Evolutionary conservation across 2,888 invertebrate species (phyloP).

Genomic region (Leucophora obtusa): DNA sequence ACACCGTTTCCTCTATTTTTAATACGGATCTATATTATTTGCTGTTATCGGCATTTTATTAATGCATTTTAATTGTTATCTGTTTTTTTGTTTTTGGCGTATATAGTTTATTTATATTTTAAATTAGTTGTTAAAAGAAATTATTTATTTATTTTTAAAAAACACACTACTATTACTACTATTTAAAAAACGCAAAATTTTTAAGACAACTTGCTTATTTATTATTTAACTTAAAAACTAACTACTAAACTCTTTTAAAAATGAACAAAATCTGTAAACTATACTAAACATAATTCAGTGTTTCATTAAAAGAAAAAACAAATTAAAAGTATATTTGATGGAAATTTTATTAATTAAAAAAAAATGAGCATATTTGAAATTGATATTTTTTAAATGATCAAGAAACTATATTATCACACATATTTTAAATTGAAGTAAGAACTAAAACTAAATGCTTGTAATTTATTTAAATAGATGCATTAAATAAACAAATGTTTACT

Average conservation of each 20-base stretch:
- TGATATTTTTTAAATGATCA: not conserved
- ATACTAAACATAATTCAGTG: conserved; percentile 8
- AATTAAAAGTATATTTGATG: conserved; percentile 6
- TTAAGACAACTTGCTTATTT: conserved; percentile 25
- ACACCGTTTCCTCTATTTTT: too few species aligned
- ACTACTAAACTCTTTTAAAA: not conserved
- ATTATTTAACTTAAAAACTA: not conserved
- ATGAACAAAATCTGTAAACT: conserved; percentile 5
- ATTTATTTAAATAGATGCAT: conserved; percentile 41
- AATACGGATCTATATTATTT: not conserved
- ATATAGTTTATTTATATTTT: conserved; percentile 29
- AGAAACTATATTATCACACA: not conserved
- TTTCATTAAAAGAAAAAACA: conserved; percentile 7
- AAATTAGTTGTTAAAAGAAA: conserved; percentile 19
- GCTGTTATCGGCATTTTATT: not conserved
- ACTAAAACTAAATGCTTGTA: conserved; percentile 42
- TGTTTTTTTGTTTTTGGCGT: not conserved
- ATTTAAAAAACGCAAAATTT: conserved; percentile 1
- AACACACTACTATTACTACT: not conserved
- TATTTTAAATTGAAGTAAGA: conserved; percentile 4
- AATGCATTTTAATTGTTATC: conserved; percentile 27
- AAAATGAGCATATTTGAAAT: not conserved
- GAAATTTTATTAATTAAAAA: conserved; percentile 9
- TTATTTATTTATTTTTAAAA: conserved; percentile 21
- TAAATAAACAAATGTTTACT: conserved; percentile 16